A percentile compares a stretch with the other conserved stretches of the same genome.
Evolutionary conservation across 2,888 invertebrate species (phyloP).

Genomic region (Chrysodeixis includens): DNA sequence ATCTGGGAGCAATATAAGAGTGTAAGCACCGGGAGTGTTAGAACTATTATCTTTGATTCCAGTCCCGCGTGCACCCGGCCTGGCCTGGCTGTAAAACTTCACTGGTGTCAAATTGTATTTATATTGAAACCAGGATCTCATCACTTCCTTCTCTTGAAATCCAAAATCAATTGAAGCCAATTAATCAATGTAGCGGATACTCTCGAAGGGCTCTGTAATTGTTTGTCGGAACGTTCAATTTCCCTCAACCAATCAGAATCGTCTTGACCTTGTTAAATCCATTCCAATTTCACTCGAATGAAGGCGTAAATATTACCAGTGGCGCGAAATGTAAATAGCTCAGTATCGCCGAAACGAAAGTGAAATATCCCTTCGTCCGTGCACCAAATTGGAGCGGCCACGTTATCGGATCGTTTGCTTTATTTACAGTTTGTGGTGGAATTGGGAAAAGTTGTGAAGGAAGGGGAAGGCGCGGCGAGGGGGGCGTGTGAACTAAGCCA

Average conservation of each 20-base stretch:
- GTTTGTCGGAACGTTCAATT: slow-evolving; percentile 55
- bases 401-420: slow-evolving; percentile 67
- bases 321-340: slow-evolving; percentile 59
- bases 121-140: neutral
- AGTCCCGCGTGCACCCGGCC: neutral
- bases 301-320: slow-evolving; percentile 58
- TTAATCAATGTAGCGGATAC: slow-evolving; percentile 49
- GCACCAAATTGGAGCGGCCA: slow-evolving; percentile 63
- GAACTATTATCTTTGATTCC: neutral
- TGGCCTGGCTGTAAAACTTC: neutral
- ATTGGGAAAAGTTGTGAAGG: slow-evolving; percentile 55
- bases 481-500: slow-evolving; percentile 46
- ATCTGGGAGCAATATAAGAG: too few relatives aligned
- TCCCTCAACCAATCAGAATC: slow-evolving; percentile 45
- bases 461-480: slow-evolving; percentile 33
- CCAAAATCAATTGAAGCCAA: slow-evolving; percentile 42
- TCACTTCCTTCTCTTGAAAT: neutral
- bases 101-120: neutral
- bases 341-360: slow-evolving; percentile 63
- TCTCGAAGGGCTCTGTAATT: slow-evolving; percentile 40
- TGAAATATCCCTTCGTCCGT: slow-evolving; percentile 65
- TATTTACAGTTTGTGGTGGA: slow-evolving; percentile 67
- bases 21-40: too few relatives aligned
- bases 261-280: slow-evolving; percentile 58
- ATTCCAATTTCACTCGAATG: slow-evolving; percentile 56